Base-by-base conservation (phyloP, 2,113 vertebrate species). In the Mola mola region DNA sequence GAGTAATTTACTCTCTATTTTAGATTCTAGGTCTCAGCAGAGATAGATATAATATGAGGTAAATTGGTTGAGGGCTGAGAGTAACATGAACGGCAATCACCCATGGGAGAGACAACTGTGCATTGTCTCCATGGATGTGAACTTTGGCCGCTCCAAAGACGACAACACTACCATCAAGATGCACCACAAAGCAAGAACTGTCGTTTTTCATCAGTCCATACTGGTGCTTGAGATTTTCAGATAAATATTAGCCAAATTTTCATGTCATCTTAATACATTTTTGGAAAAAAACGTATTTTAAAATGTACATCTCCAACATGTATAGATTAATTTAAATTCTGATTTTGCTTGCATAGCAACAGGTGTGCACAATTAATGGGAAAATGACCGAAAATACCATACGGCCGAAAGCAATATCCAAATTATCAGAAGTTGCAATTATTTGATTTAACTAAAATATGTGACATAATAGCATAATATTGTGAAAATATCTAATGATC, bases 21-120 rank as follows among this genome's bases (percentile, higher is more conserved):
- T 75, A 83, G 79, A 75, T 70, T 74, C 75, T 71, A 75, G 49
- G 78, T 85, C 82, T 83, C 65, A 84, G 79, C 81, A 81, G 76
- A 83, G 84, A 82, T 82, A 84, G 56, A 63, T 49, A 77, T 89
- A 90, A 90, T 88, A 83, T 86, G 84, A 90, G 89, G 88, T 87
- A 91, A 91, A 89, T 90, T 83, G 85, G 75, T 74, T 82, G 60
- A 82, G 72, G 82, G 76, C 58, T 84, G 75, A 88, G 75, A 73
- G 73, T 60, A 85, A 84, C 78, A 72, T 79, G 82, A 77, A 76
- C 74, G 75, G 79, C 81, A 87, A 86, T 90, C 88, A 88, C 72
- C 58, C 66, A 81, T 33, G 16, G 43, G 58, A 72, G 50, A 86
- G 82, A 76, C 46, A 34, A 55, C 66, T 36, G 76, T 3, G 64